Base-by-base conservation (phyloP, 2,113 vertebrate genomes). In the Calidris pugnax region DNA sequence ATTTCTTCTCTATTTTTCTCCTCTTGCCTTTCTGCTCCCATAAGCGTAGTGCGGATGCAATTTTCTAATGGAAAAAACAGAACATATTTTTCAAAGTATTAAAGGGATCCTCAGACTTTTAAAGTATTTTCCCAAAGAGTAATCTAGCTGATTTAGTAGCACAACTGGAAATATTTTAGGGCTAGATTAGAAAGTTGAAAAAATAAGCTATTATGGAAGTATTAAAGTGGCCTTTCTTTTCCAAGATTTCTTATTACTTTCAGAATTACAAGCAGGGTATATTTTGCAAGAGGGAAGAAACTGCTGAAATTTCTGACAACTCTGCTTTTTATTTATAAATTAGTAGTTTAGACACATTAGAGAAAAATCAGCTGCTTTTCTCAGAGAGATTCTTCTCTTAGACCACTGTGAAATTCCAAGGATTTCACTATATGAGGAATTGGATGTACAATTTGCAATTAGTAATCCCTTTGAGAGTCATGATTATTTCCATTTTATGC, bases 101-200 rank as follows among this genome's bases (percentile, higher is more conserved):
- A 66, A 59, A 19, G 4, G 14, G 35, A 4, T 43, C 14, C 20
- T 77, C 4, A 8, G 39, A 19, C 53, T 84, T 73, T 77, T 22
- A 1, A 35, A 35, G 14, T 56, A 14, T 47, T 66, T 85, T 79
- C 17, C 12, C 62, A 30, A 71, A 60, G 23, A 62, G 8, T 7
- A 50, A 32, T 24, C 24, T 17, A 39, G 18, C 7, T 83, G 79
- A 53, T 79, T 59, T 72, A 63, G 37, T 12, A 63, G n/a, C 12
- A 60, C 14, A 83, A 7, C 4, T 48, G 0, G 0, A 74, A 60
- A 12, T 41, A 10, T 47, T 4, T 13, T 50, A 64, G 45, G 18
- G 17, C 14, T 60, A 51, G 13, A 56, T 50, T 18, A n/a, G 18
- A 59, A 83, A 53, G 15, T 8, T 45, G 30, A 20, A 67, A 63